A percentile compares a stretch with the other conserved stretches of the same genome.
These are phyloP conservation scores for Eubucco bourcierii DNA, from an alignment of 2,113 vertebrate species.

Conservation along the genomic window DNA sequence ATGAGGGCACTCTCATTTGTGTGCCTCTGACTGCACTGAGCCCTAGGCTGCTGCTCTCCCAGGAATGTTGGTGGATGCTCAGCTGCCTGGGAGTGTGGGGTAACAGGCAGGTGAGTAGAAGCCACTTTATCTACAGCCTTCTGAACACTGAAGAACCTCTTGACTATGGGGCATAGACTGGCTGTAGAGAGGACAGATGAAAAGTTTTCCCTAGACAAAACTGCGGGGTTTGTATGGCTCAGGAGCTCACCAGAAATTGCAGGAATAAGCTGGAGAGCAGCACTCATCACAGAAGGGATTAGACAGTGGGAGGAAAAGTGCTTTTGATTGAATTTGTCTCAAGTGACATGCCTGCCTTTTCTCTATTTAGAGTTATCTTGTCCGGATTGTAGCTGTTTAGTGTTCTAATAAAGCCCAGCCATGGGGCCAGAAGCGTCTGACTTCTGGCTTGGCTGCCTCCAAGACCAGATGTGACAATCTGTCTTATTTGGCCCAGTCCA, in stretches of 20 bases:
- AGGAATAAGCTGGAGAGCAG: not conserved
- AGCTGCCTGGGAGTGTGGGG: not conserved
- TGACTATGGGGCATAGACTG: not conserved
- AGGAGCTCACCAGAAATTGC: not conserved
- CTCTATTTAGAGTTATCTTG: conserved; percentile 25
- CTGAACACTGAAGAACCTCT: not conserved
- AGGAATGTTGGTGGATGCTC: fast-evolving
- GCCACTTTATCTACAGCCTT: not conserved
- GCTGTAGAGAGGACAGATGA: not conserved
- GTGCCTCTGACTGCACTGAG: not conserved
- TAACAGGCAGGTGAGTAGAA: not conserved
- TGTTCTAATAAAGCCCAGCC: not conserved
- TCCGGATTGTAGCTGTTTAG: not conserved
- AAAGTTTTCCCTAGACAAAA: not conserved
- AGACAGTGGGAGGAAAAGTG: not conserved
- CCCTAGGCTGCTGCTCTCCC: not conserved
- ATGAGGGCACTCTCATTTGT: fast-evolving
- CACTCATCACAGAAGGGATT: not conserved
- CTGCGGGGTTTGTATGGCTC: not conserved
- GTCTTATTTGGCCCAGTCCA: not conserved
- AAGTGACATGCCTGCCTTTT: not conserved
- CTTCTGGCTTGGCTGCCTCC: not conserved
- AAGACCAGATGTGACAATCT: not conserved
- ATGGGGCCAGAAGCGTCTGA: not conserved
- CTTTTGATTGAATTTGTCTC: not conserved